Conservation (phyloP, 2,888 invertebrate genomes). For the Aricia artaxerxes region DNA sequence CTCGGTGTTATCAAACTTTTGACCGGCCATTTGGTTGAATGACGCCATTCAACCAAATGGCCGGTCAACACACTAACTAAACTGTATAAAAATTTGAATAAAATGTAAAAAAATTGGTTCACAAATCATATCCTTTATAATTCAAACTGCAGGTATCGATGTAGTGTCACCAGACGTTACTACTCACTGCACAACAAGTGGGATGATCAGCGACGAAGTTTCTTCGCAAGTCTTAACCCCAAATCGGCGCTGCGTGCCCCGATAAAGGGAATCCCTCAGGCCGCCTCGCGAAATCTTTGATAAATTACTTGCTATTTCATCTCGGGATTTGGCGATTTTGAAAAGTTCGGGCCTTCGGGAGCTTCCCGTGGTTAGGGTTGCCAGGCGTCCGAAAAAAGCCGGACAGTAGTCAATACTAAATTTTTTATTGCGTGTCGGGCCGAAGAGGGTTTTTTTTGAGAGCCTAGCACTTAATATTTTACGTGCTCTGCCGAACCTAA, state of each 20-base stretch:
- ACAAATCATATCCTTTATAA: no score
- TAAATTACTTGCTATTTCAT: constrained; percentile 80
- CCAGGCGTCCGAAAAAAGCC: not conserved
- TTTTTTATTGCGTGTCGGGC: no score
- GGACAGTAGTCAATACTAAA: not conserved
- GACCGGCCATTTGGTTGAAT: no score
- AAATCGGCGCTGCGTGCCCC: constrained; percentile 58
- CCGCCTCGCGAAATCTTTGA: constrained; percentile 73
- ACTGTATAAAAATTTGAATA: no score
- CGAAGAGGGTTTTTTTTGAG: no score
- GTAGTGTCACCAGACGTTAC: not conserved
- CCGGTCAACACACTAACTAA: no score
- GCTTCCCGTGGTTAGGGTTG: constrained; percentile 56
- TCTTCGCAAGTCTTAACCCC: constrained; percentile 35
- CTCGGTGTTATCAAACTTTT: no score
- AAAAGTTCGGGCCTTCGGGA: constrained; percentile 62
- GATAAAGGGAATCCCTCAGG: constrained; percentile 66
- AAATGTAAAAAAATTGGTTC: no score
- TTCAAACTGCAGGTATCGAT: no score
- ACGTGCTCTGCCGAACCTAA: no score
- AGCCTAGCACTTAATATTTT: no score
- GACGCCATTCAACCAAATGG: no score
- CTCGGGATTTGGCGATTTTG: constrained; percentile 67
- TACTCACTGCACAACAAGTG: not conserved
- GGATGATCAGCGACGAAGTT: not conserved